Base-by-base conservation (phyloP, 2,888 invertebrate genomes). In the Meliscaeva auricollis region DNA sequence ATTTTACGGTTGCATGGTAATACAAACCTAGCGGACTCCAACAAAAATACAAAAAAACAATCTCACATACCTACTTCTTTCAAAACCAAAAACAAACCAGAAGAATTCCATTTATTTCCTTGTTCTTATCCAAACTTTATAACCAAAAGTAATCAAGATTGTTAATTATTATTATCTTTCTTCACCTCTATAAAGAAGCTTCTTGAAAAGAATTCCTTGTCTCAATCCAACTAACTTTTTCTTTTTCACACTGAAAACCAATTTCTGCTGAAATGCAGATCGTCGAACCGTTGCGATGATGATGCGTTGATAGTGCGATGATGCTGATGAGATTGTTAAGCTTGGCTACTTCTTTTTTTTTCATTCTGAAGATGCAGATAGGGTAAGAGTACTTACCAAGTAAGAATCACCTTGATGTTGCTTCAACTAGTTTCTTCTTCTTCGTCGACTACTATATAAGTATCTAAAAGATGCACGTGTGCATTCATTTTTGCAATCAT, bases 131-230 rank as follows among this genome's bases (percentile, higher is more conserved):
- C 50, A 79, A 60, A 68, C 74, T 68, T n/a, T 50, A 74, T 11
- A 38, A 9, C 13, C 38, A 38, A 20, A 62, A 81, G 69, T 64
- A 76, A 69, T 70, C 70, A 58, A 76, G 64, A 66, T 48, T 50
- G 64, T 76, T 69, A 76, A 76, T 81, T 70, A 81, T 58, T 68
- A 76, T 81, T 70, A 81, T 58, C 74, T 74, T 38, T 74, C 52
- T 44, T 44, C 44, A 50, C 50, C 48, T 72, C 20, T 58, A 20
- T 20, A 20, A 13, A 38, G 13, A 38, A 35, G 15, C 13, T 38
- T 11, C 13, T 38, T n/a, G n/a, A n/a, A n/a, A 15, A 17, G 17
- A 32, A 38, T 38, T 2, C 26, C 26, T 26, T 4, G 3, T 26
- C 26, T 3, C 2, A 3, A 2, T 26, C 4, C 26, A 38, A 38